Percentiles rank a stretch among this genome's conserved stretches.
Evolutionary conservation across 2,888 invertebrate genomes (phyloP).

Genomic region (Lissonota sp.): DNA sequence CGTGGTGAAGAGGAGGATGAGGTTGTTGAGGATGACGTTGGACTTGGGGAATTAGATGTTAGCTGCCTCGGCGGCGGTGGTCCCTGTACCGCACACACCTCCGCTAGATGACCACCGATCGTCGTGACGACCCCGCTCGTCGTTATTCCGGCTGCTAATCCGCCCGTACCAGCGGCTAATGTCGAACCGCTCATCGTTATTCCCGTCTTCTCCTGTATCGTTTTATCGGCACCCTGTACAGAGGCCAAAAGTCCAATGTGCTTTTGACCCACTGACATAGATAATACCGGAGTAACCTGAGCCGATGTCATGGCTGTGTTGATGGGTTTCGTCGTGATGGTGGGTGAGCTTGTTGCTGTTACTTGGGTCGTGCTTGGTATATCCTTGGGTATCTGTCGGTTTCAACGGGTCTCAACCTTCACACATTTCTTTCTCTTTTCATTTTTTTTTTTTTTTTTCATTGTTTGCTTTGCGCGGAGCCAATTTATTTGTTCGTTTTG

Average conservation of each 20-base stretch:
- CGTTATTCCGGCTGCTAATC: conserved; percentile 65
- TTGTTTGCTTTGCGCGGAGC: conserved; percentile 41
- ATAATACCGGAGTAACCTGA: conserved; percentile 79
- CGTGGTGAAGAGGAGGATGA: conserved; percentile 81
- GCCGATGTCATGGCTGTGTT: conserved; percentile 76
- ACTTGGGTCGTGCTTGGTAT: conserved; percentile 83
- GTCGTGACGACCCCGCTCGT: conserved; percentile 69
- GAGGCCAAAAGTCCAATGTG: conserved; percentile 79
- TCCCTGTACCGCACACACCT: conserved; percentile 84
- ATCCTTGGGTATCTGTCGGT: conserved; percentile 87
- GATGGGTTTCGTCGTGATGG: conserved; percentile 82
- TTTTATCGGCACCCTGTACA: conserved; percentile 74
- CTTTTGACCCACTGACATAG: conserved; percentile 79
- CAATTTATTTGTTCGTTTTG: conserved; percentile 24
- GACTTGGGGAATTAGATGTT: conserved; percentile 82
- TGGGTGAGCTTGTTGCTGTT: conserved; percentile 83
- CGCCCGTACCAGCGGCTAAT: conserved; percentile 59
- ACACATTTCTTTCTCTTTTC: conserved; percentile 69
- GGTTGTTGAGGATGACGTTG: conserved; percentile 79
- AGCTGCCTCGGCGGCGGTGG: conserved; percentile 81
- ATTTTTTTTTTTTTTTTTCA: conserved; percentile 47
- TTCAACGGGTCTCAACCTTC: conserved; percentile 81
- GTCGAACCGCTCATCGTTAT: conserved; percentile 65
- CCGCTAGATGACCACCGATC: conserved; percentile 82
- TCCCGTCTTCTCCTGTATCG: conserved; percentile 78